Evolutionary conservation across 1,140 invertebrate species (phyloP), one percentile per base, ranked within the genome.

Genomic region (Leptinotarsa undecemlineata): DNA sequence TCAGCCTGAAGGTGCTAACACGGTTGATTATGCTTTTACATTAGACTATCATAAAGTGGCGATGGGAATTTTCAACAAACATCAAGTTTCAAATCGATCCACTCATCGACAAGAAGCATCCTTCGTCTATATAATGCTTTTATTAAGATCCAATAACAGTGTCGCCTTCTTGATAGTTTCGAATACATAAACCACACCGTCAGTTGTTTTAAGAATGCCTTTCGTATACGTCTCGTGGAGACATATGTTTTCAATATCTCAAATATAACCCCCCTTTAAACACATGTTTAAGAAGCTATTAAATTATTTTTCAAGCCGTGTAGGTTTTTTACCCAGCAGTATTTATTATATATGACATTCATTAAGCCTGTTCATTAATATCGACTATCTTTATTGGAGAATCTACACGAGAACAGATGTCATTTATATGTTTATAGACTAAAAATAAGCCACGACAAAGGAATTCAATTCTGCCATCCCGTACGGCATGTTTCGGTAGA

Each of bases 211-310:
- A 64, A 21, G 20, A 64, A 64, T 64, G 63, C 20, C n/a, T 57
- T 57, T 57, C 51, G 51, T 57, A 57, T 19, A 19, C 15, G 51
- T 57, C 63, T 64, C 63, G 20, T 33, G 63, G 17, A 21, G 63
- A 74, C 72, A 77, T 77, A 48, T 77, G 76, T 77, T 77, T 76
- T 76, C 75, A 76, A 76, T 76, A 76, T 76, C 75, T 76, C 75
- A 74, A 73, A 76, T 68, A 61, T 66, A 33, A 61, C 67, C 74
- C 69, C 71, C 70, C 67, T 73, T 68, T 42, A 57, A 73, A 76
- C 75, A 76, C 72, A 73, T 76, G 75, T 74, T 76, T 62, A 63
- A 70, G 73, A 74, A 72, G 68, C 73, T 74, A 74, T 74, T 74
- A 74, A 74, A 74, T 74, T 74, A 67, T 68, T 63, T 70, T 70